Evolutionary conservation across 2,113 vertebrate genomes (phyloP).

Genomic region (Mormyrus lacerda): DNA sequence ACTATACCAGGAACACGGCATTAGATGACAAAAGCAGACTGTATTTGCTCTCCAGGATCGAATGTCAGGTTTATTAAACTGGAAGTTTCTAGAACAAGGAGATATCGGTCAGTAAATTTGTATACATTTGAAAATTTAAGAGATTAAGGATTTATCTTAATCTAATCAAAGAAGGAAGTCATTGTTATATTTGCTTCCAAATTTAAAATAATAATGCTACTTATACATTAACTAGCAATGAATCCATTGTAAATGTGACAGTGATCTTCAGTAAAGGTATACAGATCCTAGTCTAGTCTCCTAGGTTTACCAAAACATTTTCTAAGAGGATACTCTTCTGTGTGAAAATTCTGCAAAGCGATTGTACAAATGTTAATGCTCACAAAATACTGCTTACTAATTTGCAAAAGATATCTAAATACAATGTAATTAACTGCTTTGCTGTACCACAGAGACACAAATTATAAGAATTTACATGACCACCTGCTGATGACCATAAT

Average conservation of each 20-base stretch:
- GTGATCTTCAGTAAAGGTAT: neutral
- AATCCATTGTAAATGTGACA: neutral
- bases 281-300: neutral
- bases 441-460: neutral
- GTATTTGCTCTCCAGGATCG: neutral
- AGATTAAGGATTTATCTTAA: neutral
- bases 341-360: neutral
- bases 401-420: neutral
- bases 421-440: neutral
- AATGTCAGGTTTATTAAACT: neutral
- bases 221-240: neutral
- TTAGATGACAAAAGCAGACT: neutral
- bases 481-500: neutral
- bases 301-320: neutral
- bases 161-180: neutral
- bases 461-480: neutral
- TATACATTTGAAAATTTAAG: conserved; percentile 8
- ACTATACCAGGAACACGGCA: neutral
- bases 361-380: neutral
- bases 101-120: conserved; percentile 6
- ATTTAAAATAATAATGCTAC: neutral
- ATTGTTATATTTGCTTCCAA: neutral
- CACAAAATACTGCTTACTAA: neutral
- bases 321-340: neutral
- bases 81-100: neutral